phyloP scores from a whole-genome alignment of 1,140 invertebrate genomes.

The Drosophila pachea region DNA sequence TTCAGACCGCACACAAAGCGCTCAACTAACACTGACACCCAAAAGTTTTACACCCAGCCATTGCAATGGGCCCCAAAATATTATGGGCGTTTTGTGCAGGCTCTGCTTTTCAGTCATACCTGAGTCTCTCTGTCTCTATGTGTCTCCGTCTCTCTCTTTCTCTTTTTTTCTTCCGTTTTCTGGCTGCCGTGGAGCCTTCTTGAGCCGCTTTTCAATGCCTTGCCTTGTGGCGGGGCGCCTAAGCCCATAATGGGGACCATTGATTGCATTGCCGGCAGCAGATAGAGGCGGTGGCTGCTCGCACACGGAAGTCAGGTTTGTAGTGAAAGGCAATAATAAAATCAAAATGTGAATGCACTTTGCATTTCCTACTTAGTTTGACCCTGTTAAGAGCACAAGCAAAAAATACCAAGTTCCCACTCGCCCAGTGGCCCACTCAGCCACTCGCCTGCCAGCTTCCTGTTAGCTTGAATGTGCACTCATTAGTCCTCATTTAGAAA shows the following conservation, averaged over 20 bases:
- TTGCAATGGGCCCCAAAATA: slow-evolving; percentile 16
- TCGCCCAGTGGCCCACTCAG: slow-evolving; percentile 12
- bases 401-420: neutral
- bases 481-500: slow-evolving; percentile 59
- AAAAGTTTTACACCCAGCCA: slow-evolving; percentile 50
- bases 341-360: slow-evolving; percentile 77
- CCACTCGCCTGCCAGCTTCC: slow-evolving; percentile 17
- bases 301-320: slow-evolving; percentile 63
- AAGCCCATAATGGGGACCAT: slow-evolving; percentile 37
- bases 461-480: slow-evolving; percentile 45
- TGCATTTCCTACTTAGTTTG: slow-evolving; percentile 74
- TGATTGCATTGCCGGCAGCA: slow-evolving; percentile 20
- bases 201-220: slow-evolving; percentile 53
- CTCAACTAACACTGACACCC: slow-evolving; percentile 34
- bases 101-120: slow-evolving; percentile 17
- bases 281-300: slow-evolving; percentile 31
- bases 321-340: slow-evolving; percentile 70
- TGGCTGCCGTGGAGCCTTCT: slow-evolving; percentile 25
- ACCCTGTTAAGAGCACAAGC: slow-evolving; percentile 52
- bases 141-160: too few species aligned
- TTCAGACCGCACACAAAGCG: slow-evolving; percentile 53
- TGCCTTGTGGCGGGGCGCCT: slow-evolving; percentile 46
- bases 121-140: neutral
- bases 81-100: neutral
- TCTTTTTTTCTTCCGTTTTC: too few species aligned